These are phyloP conservation scores for Cuculus canorus DNA, from an alignment of 2,797 vertebrate species.

Conservation along the genomic window DNA sequence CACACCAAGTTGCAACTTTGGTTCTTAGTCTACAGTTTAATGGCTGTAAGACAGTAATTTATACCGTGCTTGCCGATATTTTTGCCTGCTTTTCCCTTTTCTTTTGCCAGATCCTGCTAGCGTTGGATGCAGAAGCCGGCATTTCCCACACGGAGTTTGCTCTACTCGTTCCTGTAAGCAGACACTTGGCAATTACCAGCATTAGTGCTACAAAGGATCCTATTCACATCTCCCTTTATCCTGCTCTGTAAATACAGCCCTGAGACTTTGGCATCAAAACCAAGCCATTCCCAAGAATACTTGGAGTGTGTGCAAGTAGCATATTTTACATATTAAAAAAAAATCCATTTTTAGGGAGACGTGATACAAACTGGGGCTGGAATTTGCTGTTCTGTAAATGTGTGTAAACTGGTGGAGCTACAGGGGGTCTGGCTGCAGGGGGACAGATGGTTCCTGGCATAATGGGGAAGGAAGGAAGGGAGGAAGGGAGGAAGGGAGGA, in stretches of 20 bases:
- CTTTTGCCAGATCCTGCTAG: background rate
- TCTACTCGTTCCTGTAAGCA: background rate
- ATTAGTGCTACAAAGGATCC: background rate
- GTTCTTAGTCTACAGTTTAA: background rate
- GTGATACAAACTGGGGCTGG: background rate
- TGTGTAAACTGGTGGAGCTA: background rate
- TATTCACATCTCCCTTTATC: background rate
- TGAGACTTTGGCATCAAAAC: background rate
- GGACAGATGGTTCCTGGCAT: background rate
- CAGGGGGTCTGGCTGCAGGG: accelerated
- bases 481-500: no score
- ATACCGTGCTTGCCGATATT: background rate
- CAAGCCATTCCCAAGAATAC: background rate
- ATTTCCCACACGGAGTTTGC: background rate
- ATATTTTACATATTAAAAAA: background rate
- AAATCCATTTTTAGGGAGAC: background rate
- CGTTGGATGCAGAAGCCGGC: background rate
- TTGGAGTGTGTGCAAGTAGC: background rate
- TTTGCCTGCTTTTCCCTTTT: background rate
- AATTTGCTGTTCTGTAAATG: background rate
- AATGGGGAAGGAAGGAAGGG: background rate
- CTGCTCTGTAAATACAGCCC: background rate
- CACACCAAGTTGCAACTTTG: accelerated
- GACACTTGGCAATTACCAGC: background rate
- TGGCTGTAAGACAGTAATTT: background rate